Conservation (phyloP, 2,888 invertebrate species). For the Eupithecia inturbata region DNA sequence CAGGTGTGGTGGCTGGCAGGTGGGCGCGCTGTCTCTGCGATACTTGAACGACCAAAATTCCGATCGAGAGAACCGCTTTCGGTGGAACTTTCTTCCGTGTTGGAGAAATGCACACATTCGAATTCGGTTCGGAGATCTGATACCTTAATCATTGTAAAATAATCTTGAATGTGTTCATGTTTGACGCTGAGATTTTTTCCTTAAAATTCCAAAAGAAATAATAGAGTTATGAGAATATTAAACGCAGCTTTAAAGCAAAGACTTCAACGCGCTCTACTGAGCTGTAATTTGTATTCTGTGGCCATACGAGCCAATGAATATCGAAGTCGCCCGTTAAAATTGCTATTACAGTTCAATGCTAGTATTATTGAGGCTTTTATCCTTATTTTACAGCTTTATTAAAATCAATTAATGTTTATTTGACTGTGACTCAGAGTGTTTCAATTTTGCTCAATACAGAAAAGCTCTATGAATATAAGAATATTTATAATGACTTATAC, state of each 20-base stretch:
- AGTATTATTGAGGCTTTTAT: conserved; percentile 43
- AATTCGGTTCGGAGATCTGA: not conserved
- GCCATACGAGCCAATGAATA: conserved; percentile 40
- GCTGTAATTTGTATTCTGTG: conserved; percentile 36
- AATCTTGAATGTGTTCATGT: not conserved
- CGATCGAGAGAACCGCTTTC: conserved; percentile 78
- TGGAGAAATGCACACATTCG: conserved; percentile 23
- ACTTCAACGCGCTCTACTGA: conserved; percentile 75
- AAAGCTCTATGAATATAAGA: no score
- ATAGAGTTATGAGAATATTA: not conserved
- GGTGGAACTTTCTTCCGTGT: conserved; percentile 76
- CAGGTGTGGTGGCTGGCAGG: conserved; percentile 78
- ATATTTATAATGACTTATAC: not conserved
- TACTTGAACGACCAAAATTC: conserved; percentile 79
- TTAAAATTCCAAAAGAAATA: not conserved
- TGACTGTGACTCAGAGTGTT: not conserved
- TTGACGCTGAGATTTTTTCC: not conserved
- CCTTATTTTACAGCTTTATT: conserved; percentile 40
- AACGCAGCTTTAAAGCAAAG: conserved; percentile 62
- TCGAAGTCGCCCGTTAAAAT: conserved; percentile 41
- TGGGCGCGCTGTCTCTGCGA: conserved; percentile 76
- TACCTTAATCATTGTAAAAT: conserved; percentile 2
- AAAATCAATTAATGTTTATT: not conserved
- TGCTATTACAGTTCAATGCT: conserved; percentile 39
- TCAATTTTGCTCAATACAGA: not conserved